A percentile compares a stretch with the other conserved stretches of the same genome.
Evolutionary conservation across 2,888 invertebrate species (phyloP).

Genomic region (Minunthozetes semirufus): DNA sequence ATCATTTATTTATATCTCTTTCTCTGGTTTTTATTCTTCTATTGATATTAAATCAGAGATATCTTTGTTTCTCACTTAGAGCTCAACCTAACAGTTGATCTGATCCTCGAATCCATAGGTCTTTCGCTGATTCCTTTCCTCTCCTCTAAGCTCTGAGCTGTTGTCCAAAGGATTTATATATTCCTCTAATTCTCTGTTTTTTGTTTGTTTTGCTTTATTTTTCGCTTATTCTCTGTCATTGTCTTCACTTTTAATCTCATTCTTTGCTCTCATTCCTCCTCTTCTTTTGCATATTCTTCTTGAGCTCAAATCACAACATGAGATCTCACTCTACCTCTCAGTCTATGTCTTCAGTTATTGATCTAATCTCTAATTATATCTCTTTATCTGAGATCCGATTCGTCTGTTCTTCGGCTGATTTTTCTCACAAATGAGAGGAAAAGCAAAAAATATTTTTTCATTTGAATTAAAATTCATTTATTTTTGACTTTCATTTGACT

Average conservation of each 20-base stretch:
- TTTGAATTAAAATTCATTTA: too few relatives aligned
- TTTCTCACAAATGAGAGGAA: too few relatives aligned
- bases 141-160: neutral
- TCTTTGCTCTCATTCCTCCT: neutral
- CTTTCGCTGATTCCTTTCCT: neutral
- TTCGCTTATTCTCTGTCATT: neutral
- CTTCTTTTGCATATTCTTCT: neutral
- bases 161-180: slow-evolving; percentile 13
- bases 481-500: too few relatives aligned
- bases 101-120: neutral
- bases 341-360: neutral
- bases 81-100: neutral
- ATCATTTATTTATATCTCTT: neutral
- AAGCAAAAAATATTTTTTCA: too few relatives aligned
- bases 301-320: slow-evolving; percentile 8
- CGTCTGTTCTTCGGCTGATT: too few relatives aligned
- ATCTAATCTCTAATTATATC: neutral
- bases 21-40: neutral
- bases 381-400: too few relatives aligned
- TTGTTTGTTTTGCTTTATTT: neutral
- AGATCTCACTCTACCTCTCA: neutral
- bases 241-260: neutral
- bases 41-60: slow-evolving; percentile 2
- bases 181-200: neutral
- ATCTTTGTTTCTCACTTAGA: neutral